Evolutionary conservation across 2,113 vertebrate species (phyloP).

Genomic region (Hirundichthys speculiger): DNA sequence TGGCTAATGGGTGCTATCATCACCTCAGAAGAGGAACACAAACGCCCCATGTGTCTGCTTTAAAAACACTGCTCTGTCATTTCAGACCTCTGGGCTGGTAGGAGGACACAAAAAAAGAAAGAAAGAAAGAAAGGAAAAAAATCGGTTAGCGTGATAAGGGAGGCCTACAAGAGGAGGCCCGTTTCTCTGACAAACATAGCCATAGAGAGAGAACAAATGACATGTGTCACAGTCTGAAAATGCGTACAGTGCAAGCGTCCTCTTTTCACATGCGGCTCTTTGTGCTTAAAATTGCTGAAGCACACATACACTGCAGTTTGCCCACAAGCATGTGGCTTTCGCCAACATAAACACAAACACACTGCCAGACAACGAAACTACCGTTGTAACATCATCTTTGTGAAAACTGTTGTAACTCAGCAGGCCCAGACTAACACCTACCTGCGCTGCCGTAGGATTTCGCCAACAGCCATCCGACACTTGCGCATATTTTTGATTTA

Average conservation of each 20-base stretch:
- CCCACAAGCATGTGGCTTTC: slow-evolving; percentile 48
- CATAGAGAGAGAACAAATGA: slow-evolving; percentile 61
- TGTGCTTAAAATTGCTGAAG: slow-evolving; percentile 80
- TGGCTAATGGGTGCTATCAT: slow-evolving; percentile 9
- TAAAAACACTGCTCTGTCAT: slow-evolving; percentile 48
- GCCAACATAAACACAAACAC: slow-evolving; percentile 13
- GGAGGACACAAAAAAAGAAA: slow-evolving; percentile 18
- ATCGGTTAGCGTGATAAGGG: slow-evolving; percentile 52
- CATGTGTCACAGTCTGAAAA: slow-evolving; percentile 60
- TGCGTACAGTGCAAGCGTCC: slow-evolving; percentile 32
- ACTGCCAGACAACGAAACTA: slow-evolving; percentile 22
- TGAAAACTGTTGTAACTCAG: background rate
- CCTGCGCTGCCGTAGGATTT: slow-evolving; percentile 90
- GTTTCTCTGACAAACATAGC: slow-evolving; percentile 38
- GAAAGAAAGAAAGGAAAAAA: slow-evolving; percentile 13
- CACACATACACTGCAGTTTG: slow-evolving; percentile 55
- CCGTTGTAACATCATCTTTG: background rate
- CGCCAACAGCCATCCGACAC: slow-evolving; percentile 89
- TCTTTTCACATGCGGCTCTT: slow-evolving; percentile 71
- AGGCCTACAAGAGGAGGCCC: slow-evolving; percentile 60
- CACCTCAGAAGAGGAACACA: slow-evolving; percentile 4
- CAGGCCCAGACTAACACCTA: slow-evolving; percentile 67
- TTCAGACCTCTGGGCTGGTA: slow-evolving; percentile 40
- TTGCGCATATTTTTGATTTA: slow-evolving; percentile 89
- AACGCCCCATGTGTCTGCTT: slow-evolving; percentile 26